These are phyloP conservation scores for Clarias gariepinus DNA, from an alignment of 2,113 vertebrate genomes.

Conservation along the genomic window DNA sequence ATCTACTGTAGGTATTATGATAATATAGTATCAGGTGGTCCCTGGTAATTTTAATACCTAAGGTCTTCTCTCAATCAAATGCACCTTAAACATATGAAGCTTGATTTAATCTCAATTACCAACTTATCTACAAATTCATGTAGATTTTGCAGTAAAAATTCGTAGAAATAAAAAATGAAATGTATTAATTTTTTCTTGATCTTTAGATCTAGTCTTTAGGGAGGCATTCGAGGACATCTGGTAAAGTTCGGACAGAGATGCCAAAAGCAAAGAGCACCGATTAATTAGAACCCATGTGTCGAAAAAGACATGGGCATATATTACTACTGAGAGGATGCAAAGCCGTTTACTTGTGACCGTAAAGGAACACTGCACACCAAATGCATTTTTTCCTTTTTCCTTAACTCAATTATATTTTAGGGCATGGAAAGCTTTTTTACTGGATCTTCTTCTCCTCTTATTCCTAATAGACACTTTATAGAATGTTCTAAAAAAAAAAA, in stretches of 20 bases:
- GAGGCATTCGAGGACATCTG: not conserved
- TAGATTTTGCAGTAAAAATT: too few relatives aligned
- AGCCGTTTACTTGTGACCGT: not conserved
- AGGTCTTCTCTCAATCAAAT: not conserved
- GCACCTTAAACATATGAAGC: not conserved
- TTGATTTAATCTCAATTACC: not conserved
- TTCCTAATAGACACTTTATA: not conserved
- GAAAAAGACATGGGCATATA: not conserved
- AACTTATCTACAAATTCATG: not conserved
- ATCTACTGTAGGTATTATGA: too few relatives aligned
- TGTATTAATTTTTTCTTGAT: not conserved
- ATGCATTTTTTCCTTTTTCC: not conserved
- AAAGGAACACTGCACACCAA: not conserved
- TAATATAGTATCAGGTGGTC: too few relatives aligned
- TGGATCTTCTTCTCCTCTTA: too few relatives aligned
- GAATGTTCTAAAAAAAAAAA: not conserved
- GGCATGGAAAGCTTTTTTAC: not conserved
- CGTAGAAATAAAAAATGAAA: not conserved
- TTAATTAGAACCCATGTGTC: conserved; percentile 5
- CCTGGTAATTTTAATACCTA: too few relatives aligned
- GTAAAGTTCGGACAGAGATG: not conserved
- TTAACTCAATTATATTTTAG: not conserved
- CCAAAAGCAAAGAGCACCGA: not conserved
- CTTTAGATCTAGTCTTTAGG: not conserved
- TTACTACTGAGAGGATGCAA: not conserved